A percentile compares a stretch with the other conserved stretches of the same genome.
These are phyloP conservation scores for Nymphalis polychloros DNA, from an alignment of 2,888 invertebrate species.

Conservation along the genomic window DNA sequence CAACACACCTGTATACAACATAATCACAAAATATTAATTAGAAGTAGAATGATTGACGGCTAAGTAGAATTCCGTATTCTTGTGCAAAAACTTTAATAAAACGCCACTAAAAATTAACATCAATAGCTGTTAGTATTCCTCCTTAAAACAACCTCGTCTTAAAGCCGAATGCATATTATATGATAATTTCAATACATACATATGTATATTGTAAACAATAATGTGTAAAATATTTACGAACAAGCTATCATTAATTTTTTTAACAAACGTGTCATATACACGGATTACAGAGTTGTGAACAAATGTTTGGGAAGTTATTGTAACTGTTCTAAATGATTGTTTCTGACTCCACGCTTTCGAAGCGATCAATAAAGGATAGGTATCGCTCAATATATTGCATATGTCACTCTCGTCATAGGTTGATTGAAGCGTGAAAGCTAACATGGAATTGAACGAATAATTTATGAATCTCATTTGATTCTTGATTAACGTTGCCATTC, in stretches of 20 bases:
- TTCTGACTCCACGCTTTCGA: constrained; percentile 2
- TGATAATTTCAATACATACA: background rate
- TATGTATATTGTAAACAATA: background rate
- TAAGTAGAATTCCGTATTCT: too few relatives aligned
- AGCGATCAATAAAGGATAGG: constrained; percentile 5
- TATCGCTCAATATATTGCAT: constrained; percentile 35
- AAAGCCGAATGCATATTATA: background rate
- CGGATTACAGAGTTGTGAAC: constrained; percentile 2
- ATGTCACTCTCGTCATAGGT: constrained; percentile 31
- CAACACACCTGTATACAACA: too few relatives aligned
- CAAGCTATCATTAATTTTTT: background rate
- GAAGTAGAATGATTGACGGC: too few relatives aligned
- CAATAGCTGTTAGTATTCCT: too few relatives aligned
- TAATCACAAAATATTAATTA: too few relatives aligned
- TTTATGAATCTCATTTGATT: constrained; percentile 40
- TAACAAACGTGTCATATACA: background rate
- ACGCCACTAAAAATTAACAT: too few relatives aligned
- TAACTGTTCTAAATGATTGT: constrained; percentile 11
- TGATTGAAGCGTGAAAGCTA: constrained; percentile 45
- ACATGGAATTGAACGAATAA: constrained; percentile 42
- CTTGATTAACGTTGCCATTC: constrained; percentile 17
- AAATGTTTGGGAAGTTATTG: constrained; percentile 9
- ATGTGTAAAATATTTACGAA: background rate
- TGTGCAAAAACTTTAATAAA: too few relatives aligned
- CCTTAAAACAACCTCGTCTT: background rate